Evolutionary conservation across 1,140 invertebrate species (phyloP), one percentile per base, ranked within the genome.

Genomic region (Hetaerina americana): DNA sequence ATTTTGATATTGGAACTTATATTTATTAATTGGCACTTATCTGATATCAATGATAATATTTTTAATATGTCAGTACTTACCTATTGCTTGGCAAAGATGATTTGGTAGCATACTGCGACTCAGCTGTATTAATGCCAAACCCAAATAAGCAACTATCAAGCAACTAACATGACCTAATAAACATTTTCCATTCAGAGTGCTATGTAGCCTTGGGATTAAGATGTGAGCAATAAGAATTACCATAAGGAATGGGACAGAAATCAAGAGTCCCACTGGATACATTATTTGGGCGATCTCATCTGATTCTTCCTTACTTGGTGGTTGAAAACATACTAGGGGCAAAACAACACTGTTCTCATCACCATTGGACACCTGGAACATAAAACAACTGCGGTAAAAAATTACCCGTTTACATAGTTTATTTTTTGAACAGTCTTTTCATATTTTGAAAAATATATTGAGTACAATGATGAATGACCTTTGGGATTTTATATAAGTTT

Each of bases 231-330:
- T 70, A 6, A 84, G 80, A 5, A 83, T 86, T 18, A 82, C 75
- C 24, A 85, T 74, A 57, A 86, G 76, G 76, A 85, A 85, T 8
- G 83, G 81, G 29, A 84, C 81, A 0, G 84, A 85, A 71, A 84
- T 79, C 49, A 84, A 72, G 27, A 85, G 77, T 0, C 82, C 83
- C 5, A 15, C 31, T 8, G 31, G 31, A 15, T 40, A 40, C 6
- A 40, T 5, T 8, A 40, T 40, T 15, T 15, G 15, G 5, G 5
- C 15, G 5, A 40, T 8, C 5, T 40, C 31, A 40, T 40, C 15
- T 15, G 15, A 5, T 40, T 40, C 31, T 8, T 5, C 6, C 31
- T 40, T 15, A 5, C 31, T 40, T 40, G 31, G 31, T 40, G 31
- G 31, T 40, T 5, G 31, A 40, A 40, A 40, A 40, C 31, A 40